Evolutionary conservation across 1,140 invertebrate species (phyloP).

Genomic region (Lasioglossum baleicum): DNA sequence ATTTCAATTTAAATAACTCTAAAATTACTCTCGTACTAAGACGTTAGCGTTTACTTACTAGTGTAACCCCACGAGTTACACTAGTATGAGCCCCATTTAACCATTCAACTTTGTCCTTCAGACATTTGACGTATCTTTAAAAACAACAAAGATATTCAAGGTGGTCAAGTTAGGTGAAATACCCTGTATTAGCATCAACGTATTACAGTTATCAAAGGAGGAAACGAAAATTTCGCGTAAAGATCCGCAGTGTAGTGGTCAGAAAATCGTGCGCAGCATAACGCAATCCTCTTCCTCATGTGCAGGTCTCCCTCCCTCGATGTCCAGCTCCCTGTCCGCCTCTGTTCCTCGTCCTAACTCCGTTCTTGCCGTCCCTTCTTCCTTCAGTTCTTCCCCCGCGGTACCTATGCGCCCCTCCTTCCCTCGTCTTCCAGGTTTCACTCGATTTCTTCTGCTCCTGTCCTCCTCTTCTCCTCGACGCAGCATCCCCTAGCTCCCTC

Average conservation of each 20-base stretch:
- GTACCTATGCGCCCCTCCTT: not conserved
- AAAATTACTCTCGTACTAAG: too few species aligned
- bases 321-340: constrained; percentile 11
- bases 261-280: not conserved
- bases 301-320: not conserved
- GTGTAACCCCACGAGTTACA: too few species aligned
- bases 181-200: too few species aligned
- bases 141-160: too few species aligned
- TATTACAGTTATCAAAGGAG: too few species aligned
- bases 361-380: constrained; percentile 33
- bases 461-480: constrained; percentile 9
- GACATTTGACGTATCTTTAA: too few species aligned
- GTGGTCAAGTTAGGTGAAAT: too few species aligned
- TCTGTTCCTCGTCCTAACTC: constrained; percentile 33
- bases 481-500: not conserved
- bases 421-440: not conserved
- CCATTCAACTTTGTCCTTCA: too few species aligned
- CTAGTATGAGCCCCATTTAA: too few species aligned
- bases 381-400: constrained; percentile 12
- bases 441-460: constrained; percentile 31
- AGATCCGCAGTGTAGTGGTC: not conserved
- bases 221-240: too few species aligned
- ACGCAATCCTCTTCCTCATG: constrained; percentile 32
- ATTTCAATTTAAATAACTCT: too few species aligned
- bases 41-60: too few species aligned